These are phyloP conservation scores for Phenacoccus solenopsis DNA, from an alignment of 1,140 invertebrate species.

Conservation along the genomic window DNA sequence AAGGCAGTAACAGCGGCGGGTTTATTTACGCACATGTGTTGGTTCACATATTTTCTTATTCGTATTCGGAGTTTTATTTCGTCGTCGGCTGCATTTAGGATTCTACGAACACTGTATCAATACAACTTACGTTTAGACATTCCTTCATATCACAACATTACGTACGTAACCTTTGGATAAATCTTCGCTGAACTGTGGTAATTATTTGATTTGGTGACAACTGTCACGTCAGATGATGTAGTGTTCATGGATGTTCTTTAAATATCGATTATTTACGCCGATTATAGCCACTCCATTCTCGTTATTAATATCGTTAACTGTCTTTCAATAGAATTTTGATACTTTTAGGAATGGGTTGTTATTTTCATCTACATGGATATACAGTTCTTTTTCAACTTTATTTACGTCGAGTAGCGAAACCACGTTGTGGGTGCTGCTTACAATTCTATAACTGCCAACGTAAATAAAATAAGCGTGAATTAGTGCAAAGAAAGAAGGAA, in stretches of 20 bases:
- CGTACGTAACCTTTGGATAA: conserved; percentile 25
- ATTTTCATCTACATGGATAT: conserved; percentile 35
- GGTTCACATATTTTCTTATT: too few relatives aligned
- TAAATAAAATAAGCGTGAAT: too few relatives aligned
- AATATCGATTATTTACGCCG: conserved; percentile 49
- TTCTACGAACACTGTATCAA: neutral
- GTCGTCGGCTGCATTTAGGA: neutral
- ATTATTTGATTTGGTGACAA: conserved; percentile 25
- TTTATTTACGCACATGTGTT: too few relatives aligned
- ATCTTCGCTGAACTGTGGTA: conserved; percentile 23
- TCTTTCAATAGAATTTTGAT: conserved; percentile 46
- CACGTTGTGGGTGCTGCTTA: conserved; percentile 43
- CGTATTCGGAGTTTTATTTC: too few relatives aligned
- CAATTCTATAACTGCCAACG: conserved; percentile 30
- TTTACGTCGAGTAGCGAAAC: conserved; percentile 37
- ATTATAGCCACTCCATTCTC: conserved; percentile 44
- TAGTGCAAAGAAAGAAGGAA: too few relatives aligned
- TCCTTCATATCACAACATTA: conserved; percentile 22
- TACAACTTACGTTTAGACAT: neutral
- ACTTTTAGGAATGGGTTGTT: conserved; percentile 37
- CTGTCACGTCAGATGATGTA: conserved; percentile 19
- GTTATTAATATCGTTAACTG: conserved; percentile 40
- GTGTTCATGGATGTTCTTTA: conserved; percentile 17
- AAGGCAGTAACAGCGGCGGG: too few relatives aligned
- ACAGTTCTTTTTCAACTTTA: conserved; percentile 35